Evolutionary conservation across 2,888 invertebrate genomes (phyloP).

Genomic region (Cephus runcator): DNA sequence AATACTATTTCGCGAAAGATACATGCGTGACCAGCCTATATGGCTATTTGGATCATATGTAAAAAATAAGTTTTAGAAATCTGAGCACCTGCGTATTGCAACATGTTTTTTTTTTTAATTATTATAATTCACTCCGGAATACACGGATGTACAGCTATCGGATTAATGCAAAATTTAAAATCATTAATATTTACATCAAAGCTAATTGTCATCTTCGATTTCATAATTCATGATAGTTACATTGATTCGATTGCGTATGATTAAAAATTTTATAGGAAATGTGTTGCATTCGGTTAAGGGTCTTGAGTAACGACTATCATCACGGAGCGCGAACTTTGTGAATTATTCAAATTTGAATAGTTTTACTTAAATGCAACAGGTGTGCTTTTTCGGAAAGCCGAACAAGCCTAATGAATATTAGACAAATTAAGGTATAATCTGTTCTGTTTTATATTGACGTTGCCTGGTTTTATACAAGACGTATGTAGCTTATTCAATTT

Average conservation of each 20-base stretch:
- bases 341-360: background rate
- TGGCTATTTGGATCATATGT: background rate
- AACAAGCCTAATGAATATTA: background rate
- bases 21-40: background rate
- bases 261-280: background rate
- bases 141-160: background rate
- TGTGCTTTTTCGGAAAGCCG: background rate
- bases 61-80: background rate
- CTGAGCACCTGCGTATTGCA: background rate
- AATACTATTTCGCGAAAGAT: background rate
- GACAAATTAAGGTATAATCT: background rate
- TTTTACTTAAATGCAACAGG: background rate
- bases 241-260: background rate
- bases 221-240: background rate
- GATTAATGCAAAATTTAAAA: conserved; percentile 26
- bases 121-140: background rate
- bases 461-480: no score
- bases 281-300: background rate
- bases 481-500: background rate
- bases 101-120: background rate
- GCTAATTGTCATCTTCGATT: background rate
- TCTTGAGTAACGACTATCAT: background rate
- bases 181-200: background rate
- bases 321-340: background rate
- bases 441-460: background rate